Conservation (phyloP, 2,888 invertebrate genomes). For the Bellardia bayeri region DNA sequence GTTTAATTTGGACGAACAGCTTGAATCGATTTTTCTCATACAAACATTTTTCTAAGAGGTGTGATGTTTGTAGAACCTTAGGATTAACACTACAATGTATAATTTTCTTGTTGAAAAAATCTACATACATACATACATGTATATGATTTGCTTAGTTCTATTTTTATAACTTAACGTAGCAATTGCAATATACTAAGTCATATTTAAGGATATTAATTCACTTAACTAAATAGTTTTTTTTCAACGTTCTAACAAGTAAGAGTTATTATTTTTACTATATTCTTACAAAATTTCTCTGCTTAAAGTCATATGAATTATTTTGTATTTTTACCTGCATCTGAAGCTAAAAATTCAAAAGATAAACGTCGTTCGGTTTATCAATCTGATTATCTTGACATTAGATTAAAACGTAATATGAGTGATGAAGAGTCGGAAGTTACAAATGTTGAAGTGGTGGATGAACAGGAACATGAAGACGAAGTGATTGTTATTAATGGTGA, state of each 20-base stretch:
- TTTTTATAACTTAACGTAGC: background rate
- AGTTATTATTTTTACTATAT: slow-evolving; percentile 26
- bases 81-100: slow-evolving; percentile 5
- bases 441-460: slow-evolving; percentile 27
- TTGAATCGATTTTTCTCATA: slow-evolving; percentile 50
- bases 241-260: slow-evolving; percentile 57
- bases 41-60: background rate
- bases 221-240: slow-evolving; percentile 27
- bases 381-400: slow-evolving; percentile 79
- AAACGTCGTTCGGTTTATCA: slow-evolving; percentile 78
- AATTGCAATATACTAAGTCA: background rate
- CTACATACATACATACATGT: background rate
- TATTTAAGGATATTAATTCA: background rate
- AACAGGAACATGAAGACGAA: background rate
- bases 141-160: background rate
- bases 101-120: background rate
- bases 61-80: slow-evolving; percentile 1
- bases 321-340: slow-evolving; percentile 80
- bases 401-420: slow-evolving; percentile 74
- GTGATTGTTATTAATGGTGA: background rate
- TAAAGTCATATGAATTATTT: slow-evolving; percentile 77
- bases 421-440: slow-evolving; percentile 49
- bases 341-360: slow-evolving; percentile 74
- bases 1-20: background rate
- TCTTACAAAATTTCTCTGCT: background rate